Evolutionary conservation across 2,888 invertebrate species (phyloP), one percentile per base, ranked within the genome.

Genomic region (Drosophila merina): DNA sequence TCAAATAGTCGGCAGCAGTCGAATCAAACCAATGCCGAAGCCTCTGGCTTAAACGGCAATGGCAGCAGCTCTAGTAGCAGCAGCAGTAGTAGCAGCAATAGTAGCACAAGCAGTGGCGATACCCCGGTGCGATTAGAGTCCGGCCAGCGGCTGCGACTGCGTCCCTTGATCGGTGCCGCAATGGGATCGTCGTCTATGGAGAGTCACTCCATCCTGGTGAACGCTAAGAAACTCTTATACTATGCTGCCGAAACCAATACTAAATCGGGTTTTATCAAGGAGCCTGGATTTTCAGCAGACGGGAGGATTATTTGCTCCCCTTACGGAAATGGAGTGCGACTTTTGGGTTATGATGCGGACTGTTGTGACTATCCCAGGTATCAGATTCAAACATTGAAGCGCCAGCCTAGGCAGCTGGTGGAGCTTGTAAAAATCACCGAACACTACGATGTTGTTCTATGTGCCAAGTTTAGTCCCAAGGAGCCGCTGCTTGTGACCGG

Each of bases 191-290:
- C 25, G 20, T 12, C 47, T 8, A 74, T 58, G 20, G 57, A 69
- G 20, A 45, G 45, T 12, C 85, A 78, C 40, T 73, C 80, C 40
- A 91, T 92, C 9, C 79, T 90, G 50, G 88, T 90, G 69, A 97
- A 97, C 91, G 92, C 94, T 20, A 94, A 95, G 10, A 93, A 98
- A 47, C 93, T 98, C 52, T 95, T 97, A 5, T 97, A 96, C 91
- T 98, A 94, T 87, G 93, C 95, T 7, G 95, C 96, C 86, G 98
- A 98, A 90, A 95, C 96, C 0, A 97, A 97, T 88, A 96, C 96
- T 10, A 98, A 97, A 1, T 95, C 95, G 75, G 98, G 97, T 0
- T 97, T 96, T 83, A 98, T 98, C 59, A 98, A 98, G 92, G 98
- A 98, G 89, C 92, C 97, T 48, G 96, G 97, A 84, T 98, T 97